Evolutionary conservation across 2,113 vertebrate genomes (phyloP), one percentile per base, ranked within the genome.

Genomic region (Vidua macroura): DNA sequence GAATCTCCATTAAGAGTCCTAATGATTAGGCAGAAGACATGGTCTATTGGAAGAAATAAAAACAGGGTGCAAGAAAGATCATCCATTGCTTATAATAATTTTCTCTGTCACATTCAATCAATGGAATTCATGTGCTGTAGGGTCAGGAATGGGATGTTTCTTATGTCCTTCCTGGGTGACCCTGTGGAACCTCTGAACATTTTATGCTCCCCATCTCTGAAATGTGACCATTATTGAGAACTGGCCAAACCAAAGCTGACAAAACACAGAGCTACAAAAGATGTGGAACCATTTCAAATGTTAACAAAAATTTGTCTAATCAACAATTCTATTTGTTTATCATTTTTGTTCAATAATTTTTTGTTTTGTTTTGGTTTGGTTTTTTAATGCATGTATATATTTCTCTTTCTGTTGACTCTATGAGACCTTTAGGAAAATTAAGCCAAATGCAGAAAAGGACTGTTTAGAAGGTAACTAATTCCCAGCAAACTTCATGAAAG

Each of bases 321-420:
- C 5, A 75, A 5, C 15, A 75, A 27, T 37, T 68, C 2, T 1
- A 23, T 25, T 53, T 10, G 14, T 39, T 27, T 7, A 20, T 15
- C 5, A 1, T 0, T 30, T 49, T 22, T 56, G 7, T 30, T 31
- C 1, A 35, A 5, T 35, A 7, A 9, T 14, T n/a, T n/a, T 35
- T 35, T 35, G 35, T 35, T 35, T 35, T 35, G 35, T 20, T 60
- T 39, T 35, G 35, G 7, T 39, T 39, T 39, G 39, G 39, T 39
- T 39, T 13, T 8, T 3, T 0, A 69, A 43, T 56, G 1, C 0
- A 2, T 20, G 1, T 8, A 7, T 7, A 3, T 56, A 48, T 69
- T 15, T 30, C 0, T 51, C 3, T 68, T 84, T 7, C 4, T 37
- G 6, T 21, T 69, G 15, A 33, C 7, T 63, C 20, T 27, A 35